phyloP scores from a whole-genome alignment of 2,797 vertebrate genomes.

The Chelon labrosus region DNA sequence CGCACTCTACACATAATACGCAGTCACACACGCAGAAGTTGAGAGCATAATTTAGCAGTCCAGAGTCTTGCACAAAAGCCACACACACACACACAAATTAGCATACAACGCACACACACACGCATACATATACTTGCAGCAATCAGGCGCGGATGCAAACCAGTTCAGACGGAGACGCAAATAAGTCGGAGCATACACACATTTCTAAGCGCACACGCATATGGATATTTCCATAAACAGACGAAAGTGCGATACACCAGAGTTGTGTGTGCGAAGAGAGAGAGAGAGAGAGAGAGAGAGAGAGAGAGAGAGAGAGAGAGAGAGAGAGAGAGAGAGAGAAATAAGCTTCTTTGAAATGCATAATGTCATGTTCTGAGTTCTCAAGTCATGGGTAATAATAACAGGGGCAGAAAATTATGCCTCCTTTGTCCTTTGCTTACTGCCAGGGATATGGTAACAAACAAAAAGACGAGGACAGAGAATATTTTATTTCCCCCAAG shows the following conservation, averaged over 20 bases:
- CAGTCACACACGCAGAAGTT: constrained; percentile 53
- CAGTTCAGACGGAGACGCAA: constrained; percentile 27
- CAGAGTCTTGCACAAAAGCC: constrained; percentile 26
- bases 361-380: constrained; percentile 62
- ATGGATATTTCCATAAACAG: constrained; percentile 31
- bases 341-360: constrained; percentile 66
- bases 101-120: constrained; percentile 13
- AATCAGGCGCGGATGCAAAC: constrained; percentile 24
- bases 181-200: constrained; percentile 6
- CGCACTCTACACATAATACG: constrained; percentile 49
- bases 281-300: too few relatives aligned
- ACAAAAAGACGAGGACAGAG: constrained; percentile 24
- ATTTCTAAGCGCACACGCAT: constrained; percentile 22
- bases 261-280: constrained; percentile 24
- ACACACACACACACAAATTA: constrained; percentile 17
- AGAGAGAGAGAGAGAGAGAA: background rate
- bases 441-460: constrained; percentile 27
- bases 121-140: background rate
- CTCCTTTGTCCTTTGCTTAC: constrained; percentile 63
- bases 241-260: constrained; percentile 14
- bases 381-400: constrained; percentile 62
- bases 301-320: too few relatives aligned
- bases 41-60: constrained; percentile 67
- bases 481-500: constrained; percentile 12
- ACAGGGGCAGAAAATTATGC: constrained; percentile 57